Evolutionary conservation across 2,888 invertebrate genomes (phyloP), one percentile per base, ranked within the genome.

Genomic region (Anarsia innoxiella): DNA sequence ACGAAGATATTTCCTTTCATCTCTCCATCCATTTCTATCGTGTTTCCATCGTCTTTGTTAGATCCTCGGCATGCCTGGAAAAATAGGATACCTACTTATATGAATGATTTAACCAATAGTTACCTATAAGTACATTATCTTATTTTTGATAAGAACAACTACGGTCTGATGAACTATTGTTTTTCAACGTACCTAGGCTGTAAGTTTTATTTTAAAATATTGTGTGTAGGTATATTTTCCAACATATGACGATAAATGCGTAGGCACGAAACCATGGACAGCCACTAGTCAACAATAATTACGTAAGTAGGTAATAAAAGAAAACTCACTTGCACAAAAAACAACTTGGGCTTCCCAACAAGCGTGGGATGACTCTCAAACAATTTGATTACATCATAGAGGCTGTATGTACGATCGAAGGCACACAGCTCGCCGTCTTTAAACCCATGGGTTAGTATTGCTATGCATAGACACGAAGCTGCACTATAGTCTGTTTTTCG

Each of bases 361-460:
- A 73, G 53, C 1, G 56, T 50, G 8, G 40, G 36, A 36, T 65
- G 49, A 13, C 53, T 46, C 41, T 67, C 66, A 26, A 75, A 55
- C 25, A 56, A 46, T 31, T 35, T 35, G 3, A 60, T 51, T 2
- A 75, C 41, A 15, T 74, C 73, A 12, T 25, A 44, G 1, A 75
- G 43, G 2, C 53, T 40, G 41, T 75, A 75, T 0, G 68, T 58
- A 15, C 62, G 52, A 40, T 75, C 75, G 0, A 63, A 51, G 0
- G 75, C 75, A 26, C 49, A 59, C 5, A 75, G 37, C 10, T 55
- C 54, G 0, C 67, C 74, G 0, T 48, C 46, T 9, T 49, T 50
- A n/a, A 57, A 59, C 0, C 77, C 78, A 27, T 78, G 78, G 0
- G 75, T 68, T 37, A 78, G 44, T 31, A 80, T 65, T 1, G 59